Evolutionary conservation across 2,888 invertebrate species (phyloP).

Genomic region (Teinopalpus imperialis): DNA sequence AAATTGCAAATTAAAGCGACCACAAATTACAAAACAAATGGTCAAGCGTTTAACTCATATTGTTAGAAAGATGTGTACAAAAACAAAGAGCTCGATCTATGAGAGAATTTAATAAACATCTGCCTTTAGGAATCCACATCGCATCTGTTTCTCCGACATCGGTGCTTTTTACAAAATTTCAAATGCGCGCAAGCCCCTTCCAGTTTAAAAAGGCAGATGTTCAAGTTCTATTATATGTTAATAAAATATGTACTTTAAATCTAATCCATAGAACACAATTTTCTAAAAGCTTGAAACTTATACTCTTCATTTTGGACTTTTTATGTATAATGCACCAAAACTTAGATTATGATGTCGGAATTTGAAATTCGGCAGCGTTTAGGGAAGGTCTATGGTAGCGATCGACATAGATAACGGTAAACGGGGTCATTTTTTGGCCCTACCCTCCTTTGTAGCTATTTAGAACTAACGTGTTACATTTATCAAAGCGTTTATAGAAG

Average conservation of each 20-base stretch:
- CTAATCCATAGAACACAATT: constrained; percentile 33
- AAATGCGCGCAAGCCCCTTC: constrained; percentile 71
- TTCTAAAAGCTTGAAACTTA: constrained; percentile 27
- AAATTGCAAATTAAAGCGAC: constrained; percentile 63
- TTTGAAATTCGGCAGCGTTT: constrained; percentile 71
- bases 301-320: constrained; percentile 36
- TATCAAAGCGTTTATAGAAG: constrained; percentile 56
- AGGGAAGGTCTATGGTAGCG: constrained; percentile 56
- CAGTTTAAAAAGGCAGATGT: constrained; percentile 70
- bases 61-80: constrained; percentile 58
- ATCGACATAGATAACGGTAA: constrained; percentile 69
- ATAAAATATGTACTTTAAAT: constrained; percentile 36
- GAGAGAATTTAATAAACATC: constrained; percentile 77
- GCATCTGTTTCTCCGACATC: constrained; percentile 70
- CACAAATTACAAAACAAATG: constrained; percentile 65
- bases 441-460: constrained; percentile 55
- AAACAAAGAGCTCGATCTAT: constrained; percentile 75
- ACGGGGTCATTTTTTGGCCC: constrained; percentile 71
- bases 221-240: constrained; percentile 33
- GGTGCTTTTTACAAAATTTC: constrained; percentile 70
- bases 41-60: constrained; percentile 70
- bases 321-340: constrained; percentile 43
- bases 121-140: constrained; percentile 78
- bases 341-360: constrained; percentile 75
- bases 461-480: constrained; percentile 62